Base-by-base conservation (phyloP, 2,888 invertebrate species). In the Sympetrum striolatum region DNA sequence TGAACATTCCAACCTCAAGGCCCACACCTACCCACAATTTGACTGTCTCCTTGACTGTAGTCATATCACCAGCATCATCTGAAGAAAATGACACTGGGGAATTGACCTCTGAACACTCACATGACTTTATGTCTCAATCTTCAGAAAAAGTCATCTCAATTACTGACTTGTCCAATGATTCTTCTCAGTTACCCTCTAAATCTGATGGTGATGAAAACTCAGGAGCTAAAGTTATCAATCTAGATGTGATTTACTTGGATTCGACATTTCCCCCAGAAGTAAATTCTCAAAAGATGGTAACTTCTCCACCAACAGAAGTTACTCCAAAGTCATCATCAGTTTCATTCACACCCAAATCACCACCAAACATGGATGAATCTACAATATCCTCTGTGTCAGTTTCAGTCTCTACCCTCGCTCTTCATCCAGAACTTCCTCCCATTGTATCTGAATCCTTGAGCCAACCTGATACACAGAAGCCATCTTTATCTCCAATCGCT, bases 11-110 rank as follows among this genome's bases (percentile, higher is more conserved):
- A 6, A 60, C 86, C 31, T 86, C 60, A 0, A 37, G 64, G 15
- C 86, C 86, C 0, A 86, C 86, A 22, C 86, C 86, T 2, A 86
- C 86, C 8, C 86, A 86, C 37, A 86, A 86, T n/a, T n/a, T 86
- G 37, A 86, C 86, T 14, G 86, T 86, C 18, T 86, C 86, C 60
- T 37, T 86, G 3, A 86, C 86, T 12, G 86, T 86, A 0, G 86
- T 86, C 35, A 86, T 86, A 18, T 86, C 86, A 8, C 86, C 86
- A 1, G 86, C 86, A 0, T 86, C 86, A 18, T 86, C 86, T 18
- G 86, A 86, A 31, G 86, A 86, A 60, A 86, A 86, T 12, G 60
- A 60, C 12, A 86, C 86, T 1, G 31, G 18, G 25, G 82, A 82
- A 35, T 25, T 4, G 3, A 48, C n/a, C 14, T 53, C 18, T 25